Evolutionary conservation across 2,888 invertebrate genomes (phyloP).

Genomic region (Oligia strigilis): DNA sequence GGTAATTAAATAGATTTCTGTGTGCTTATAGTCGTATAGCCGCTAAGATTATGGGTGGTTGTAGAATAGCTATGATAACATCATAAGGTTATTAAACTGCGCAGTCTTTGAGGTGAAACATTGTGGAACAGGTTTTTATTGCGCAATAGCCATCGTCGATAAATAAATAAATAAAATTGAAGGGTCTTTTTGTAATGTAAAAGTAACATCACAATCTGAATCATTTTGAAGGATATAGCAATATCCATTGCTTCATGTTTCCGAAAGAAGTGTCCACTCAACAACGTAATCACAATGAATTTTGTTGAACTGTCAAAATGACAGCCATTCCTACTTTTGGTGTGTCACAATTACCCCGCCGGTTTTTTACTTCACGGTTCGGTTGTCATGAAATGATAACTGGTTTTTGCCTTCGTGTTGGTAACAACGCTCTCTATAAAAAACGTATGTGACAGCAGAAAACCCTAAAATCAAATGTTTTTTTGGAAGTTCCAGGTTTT

Average conservation of each 20-base stretch:
- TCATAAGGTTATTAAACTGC: conserved; percentile 6
- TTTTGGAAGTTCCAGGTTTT: too few relatives aligned
- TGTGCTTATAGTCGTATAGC: not conserved
- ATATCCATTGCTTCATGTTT: not conserved
- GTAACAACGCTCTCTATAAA: not conserved
- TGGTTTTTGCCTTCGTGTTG: not conserved
- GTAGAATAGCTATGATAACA: not conserved
- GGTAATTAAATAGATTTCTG: conserved; percentile 12
- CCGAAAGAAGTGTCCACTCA: not conserved
- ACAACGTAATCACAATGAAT: not conserved
- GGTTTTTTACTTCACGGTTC: too few relatives aligned
- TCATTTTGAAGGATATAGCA: not conserved
- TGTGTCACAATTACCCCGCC: not conserved
- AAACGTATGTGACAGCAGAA: not conserved
- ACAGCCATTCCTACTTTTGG: not conserved
- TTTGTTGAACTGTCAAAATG: not conserved
- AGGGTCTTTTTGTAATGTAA: not conserved
- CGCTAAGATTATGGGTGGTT: not conserved
- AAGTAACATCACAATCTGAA: not conserved
- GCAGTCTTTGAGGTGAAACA: not conserved
- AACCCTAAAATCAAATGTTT: not conserved
- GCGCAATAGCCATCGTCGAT: not conserved
- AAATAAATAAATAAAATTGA: not conserved
- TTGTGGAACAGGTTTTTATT: conserved; percentile 8
- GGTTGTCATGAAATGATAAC: not conserved